phyloP scores from a whole-genome alignment of 2,113 vertebrate species.

The Ramphastos sulfuratus region DNA sequence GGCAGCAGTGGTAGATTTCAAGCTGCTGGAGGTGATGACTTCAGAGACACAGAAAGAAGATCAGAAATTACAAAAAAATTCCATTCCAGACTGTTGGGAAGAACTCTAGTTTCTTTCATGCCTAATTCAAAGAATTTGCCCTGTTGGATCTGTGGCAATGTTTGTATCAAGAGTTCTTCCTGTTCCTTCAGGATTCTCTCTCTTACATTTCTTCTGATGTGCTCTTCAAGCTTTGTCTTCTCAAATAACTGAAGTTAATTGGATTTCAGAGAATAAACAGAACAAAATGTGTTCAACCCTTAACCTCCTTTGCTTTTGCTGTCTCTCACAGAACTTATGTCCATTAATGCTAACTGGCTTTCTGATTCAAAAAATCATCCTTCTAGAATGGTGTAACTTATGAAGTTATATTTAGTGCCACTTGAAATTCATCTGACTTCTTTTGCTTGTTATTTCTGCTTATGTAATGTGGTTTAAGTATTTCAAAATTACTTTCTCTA shows the following conservation, averaged over 20 bases:
- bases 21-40: constrained; percentile 50
- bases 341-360: constrained; percentile 40
- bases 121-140: constrained; percentile 62
- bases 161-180: constrained; percentile 55
- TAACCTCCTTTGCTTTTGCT: constrained; percentile 49
- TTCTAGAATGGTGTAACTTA: constrained; percentile 17
- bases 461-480: constrained; percentile 32
- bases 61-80: constrained; percentile 50
- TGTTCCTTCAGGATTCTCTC: constrained; percentile 57
- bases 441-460: constrained; percentile 45
- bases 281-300: constrained; percentile 57
- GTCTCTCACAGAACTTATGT: constrained; percentile 7
- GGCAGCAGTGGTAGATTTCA: constrained; percentile 24
- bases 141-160: constrained; percentile 21
- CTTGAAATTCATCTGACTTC: constrained; percentile 49
- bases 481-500: constrained; percentile 21
- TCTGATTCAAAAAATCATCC: constrained; percentile 41
- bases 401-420: constrained; percentile 32
- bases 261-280: constrained; percentile 67
- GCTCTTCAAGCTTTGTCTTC: constrained; percentile 56
- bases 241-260: constrained; percentile 67
- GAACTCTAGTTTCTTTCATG: constrained; percentile 37
- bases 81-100: constrained; percentile 8
- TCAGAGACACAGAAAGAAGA: constrained; percentile 40
- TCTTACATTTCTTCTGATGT: constrained; percentile 37